Percentiles rank a stretch among this genome's conserved stretches.
phyloP scores from a whole-genome alignment of 1,140 invertebrate species.

The Diprion similis region DNA sequence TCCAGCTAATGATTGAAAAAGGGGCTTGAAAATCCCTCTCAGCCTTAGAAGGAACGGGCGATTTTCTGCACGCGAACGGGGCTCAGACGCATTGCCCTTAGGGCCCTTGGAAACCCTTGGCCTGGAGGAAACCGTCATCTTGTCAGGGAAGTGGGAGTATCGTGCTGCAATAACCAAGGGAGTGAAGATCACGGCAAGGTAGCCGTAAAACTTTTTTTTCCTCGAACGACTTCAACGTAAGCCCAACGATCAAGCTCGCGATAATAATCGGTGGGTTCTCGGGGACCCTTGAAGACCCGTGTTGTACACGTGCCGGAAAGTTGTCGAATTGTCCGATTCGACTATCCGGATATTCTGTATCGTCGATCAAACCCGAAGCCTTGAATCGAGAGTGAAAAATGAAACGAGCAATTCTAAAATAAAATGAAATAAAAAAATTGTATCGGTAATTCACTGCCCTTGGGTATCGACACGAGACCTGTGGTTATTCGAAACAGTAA shows the following conservation, averaged over 20 bases:
- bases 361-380: too few species aligned
- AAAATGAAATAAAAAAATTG: not conserved
- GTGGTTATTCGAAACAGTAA: slow-evolving; percentile 5
- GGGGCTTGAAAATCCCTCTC: too few species aligned
- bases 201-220: not conserved
- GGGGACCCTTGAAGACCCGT: not conserved
- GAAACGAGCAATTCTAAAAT: too few species aligned
- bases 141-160: not conserved
- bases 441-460: not conserved
- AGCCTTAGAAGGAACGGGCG: too few species aligned
- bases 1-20: too few species aligned
- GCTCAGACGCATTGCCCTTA: too few species aligned
- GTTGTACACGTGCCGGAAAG: not conserved
- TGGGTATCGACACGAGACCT: not conserved
- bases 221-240: not conserved
- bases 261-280: not conserved
- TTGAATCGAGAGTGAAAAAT: too few species aligned
- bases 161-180: slow-evolving; percentile 5
- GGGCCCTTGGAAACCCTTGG: not conserved
- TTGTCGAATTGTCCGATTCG: not conserved
- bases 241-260: not conserved
- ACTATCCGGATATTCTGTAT: too few species aligned
- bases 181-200: not conserved
- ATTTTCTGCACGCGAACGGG: too few species aligned
- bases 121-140: not conserved